These are phyloP conservation scores for Melieria picta DNA, from an alignment of 2,888 invertebrate species.

Conservation along the genomic window DNA sequence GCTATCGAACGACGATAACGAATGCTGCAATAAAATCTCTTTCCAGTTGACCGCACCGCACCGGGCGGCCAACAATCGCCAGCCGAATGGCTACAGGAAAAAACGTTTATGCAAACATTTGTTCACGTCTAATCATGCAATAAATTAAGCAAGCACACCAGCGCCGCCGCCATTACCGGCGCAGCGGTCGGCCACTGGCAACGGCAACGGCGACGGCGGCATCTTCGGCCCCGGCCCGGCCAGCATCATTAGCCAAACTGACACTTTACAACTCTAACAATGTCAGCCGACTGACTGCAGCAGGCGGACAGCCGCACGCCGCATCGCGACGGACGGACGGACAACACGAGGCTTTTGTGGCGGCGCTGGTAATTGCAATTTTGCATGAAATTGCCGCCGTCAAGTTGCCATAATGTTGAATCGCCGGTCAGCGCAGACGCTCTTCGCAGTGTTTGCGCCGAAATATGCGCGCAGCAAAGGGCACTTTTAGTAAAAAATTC, in stretches of 20 bases:
- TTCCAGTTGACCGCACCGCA: slow-evolving; percentile 2
- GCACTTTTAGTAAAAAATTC: too few species aligned
- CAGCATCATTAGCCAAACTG: slow-evolving; percentile 11
- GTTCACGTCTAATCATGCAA: slow-evolving; percentile 23
- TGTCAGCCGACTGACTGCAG: slow-evolving; percentile 4
- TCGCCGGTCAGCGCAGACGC: too few species aligned
- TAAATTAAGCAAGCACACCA: slow-evolving; percentile 14
- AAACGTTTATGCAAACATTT: slow-evolving; percentile 3
- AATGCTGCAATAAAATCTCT: not conserved
- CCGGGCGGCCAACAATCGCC: not conserved
- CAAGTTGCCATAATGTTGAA: too few species aligned
- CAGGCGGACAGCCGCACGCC: too few species aligned
- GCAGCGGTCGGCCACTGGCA: not conserved
- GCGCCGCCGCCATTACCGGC: slow-evolving; percentile 11
- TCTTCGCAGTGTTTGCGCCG: too few species aligned
- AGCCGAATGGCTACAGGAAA: not conserved
- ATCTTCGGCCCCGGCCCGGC: not conserved
- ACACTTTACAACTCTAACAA: slow-evolving; percentile 21
- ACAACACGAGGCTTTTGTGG: not conserved
- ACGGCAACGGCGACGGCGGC: not conserved
- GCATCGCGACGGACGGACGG: not conserved
- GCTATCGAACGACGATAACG: too few species aligned
- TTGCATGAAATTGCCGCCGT: slow-evolving; percentile 13
- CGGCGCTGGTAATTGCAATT: slow-evolving; percentile 15
- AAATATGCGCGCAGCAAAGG: too few species aligned